These are phyloP conservation scores for Tetraodon nigroviridis DNA, from an alignment of 2,113 vertebrate genomes.

Conservation along the genomic window DNA sequence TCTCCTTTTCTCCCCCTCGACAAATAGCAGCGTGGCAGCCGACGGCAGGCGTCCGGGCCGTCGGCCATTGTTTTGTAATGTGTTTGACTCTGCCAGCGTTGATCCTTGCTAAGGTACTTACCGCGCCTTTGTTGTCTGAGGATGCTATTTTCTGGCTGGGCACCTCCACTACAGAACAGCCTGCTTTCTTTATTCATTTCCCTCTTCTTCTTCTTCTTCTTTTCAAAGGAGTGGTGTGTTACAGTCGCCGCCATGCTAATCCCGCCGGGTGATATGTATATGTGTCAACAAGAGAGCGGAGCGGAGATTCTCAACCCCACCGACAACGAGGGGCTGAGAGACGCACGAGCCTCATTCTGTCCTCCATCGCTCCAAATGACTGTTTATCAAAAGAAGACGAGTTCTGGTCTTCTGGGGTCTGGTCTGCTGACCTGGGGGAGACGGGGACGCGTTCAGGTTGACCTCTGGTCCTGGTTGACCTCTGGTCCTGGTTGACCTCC, in stretches of 20 bases:
- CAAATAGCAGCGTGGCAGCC: constrained; percentile 64
- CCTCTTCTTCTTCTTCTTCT: constrained; percentile 22
- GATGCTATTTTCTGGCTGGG: constrained; percentile 75
- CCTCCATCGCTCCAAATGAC: constrained; percentile 68
- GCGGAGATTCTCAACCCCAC: constrained; percentile 57
- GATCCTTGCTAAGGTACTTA: constrained; percentile 76
- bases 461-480: too few species aligned
- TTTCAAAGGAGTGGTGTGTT: constrained; percentile 66
- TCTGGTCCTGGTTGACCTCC: too few species aligned
- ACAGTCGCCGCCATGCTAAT: constrained; percentile 71
- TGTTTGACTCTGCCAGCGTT: constrained; percentile 71
- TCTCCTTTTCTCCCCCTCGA: constrained; percentile 58
- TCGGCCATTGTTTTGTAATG: constrained; percentile 74
- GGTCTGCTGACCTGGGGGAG: neutral
- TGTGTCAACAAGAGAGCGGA: constrained; percentile 67
- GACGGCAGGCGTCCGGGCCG: constrained; percentile 68
- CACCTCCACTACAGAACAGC: constrained; percentile 71
- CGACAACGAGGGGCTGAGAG: constrained; percentile 56
- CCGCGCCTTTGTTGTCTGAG: constrained; percentile 73
- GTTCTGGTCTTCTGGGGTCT: too few species aligned
- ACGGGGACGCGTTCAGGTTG: too few species aligned
- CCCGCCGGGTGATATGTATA: constrained; percentile 71
- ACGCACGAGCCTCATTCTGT: constrained; percentile 64
- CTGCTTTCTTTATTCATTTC: constrained; percentile 15
- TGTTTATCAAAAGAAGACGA: constrained; percentile 67